A percentile compares a stretch with the other conserved stretches of the same genome.
Evolutionary conservation across 1,140 invertebrate genomes (phyloP).

Genomic region (Caenorhabditis briggsae): DNA sequence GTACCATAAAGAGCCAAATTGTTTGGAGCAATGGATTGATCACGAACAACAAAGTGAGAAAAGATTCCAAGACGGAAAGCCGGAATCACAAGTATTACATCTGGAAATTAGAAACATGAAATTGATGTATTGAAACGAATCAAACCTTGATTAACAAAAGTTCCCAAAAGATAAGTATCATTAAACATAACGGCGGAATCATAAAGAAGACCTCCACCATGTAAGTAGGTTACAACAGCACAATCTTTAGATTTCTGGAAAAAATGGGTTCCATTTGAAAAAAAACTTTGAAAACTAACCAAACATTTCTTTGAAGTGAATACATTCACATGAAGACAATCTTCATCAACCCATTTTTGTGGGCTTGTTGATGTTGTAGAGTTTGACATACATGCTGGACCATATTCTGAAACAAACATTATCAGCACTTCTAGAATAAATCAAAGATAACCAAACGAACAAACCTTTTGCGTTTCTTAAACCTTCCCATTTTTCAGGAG

Average conservation of each 20-base stretch:
- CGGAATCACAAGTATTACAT: constrained; percentile 43
- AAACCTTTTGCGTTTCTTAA: constrained; percentile 52
- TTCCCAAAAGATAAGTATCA: constrained; percentile 46
- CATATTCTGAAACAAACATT: constrained; percentile 25
- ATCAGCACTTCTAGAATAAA: background rate
- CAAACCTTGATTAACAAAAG: constrained; percentile 54
- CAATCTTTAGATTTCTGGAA: constrained; percentile 56
- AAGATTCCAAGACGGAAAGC: constrained; percentile 59
- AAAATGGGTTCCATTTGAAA: background rate
- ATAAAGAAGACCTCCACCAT: constrained; percentile 56
- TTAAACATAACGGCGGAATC: constrained; percentile 58
- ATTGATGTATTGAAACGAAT: background rate
- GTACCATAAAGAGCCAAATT: constrained; percentile 53
- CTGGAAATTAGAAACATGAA: background rate
- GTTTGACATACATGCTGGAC: constrained; percentile 59
- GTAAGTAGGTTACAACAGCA: constrained; percentile 53
- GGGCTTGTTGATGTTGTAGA: constrained; percentile 44
- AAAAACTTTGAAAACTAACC: constrained; percentile 10
- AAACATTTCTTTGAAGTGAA: constrained; percentile 51
- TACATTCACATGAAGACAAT: constrained; percentile 56
- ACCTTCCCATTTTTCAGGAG: constrained; percentile 20
- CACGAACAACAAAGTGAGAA: constrained; percentile 13
- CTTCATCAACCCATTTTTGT: constrained; percentile 61
- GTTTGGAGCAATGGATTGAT: constrained; percentile 30
- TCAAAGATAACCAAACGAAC: background rate